Evolutionary conservation across 2,797 vertebrate genomes (phyloP).

Genomic region (Austrolebias charrua): DNA sequence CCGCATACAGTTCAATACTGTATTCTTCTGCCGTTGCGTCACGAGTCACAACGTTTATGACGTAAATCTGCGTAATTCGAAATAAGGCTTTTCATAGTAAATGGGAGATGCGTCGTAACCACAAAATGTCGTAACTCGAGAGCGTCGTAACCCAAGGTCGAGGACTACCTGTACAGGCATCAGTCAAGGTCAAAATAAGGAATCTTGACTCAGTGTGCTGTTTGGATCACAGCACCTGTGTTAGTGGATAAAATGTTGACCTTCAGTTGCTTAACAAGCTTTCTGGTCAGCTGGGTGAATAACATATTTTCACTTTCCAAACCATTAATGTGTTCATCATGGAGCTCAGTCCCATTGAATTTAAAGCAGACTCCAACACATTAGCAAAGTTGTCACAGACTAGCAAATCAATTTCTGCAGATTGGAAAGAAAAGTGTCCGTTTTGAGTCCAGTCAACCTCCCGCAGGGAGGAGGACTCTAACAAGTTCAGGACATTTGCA

Average conservation of each 20-base stretch:
- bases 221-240: constrained; percentile 11
- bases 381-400: constrained; percentile 34
- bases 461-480: constrained; percentile 33
- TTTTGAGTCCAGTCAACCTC: constrained; percentile 38
- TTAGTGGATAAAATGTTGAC: constrained; percentile 24
- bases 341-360: constrained; percentile 18
- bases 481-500: constrained; percentile 62
- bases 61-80: too few relatives aligned
- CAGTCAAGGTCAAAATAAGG: constrained; percentile 33
- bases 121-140: too few relatives aligned
- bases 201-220: constrained; percentile 5
- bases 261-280: constrained; percentile 16
- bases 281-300: constrained; percentile 23
- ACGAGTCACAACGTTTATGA: too few relatives aligned
- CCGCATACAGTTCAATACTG: too few relatives aligned
- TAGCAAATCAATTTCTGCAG: constrained; percentile 34
- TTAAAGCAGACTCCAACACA: constrained; percentile 28
- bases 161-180: too few relatives aligned
- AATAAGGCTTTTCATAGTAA: too few relatives aligned
- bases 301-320: constrained; percentile 20
- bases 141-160: too few relatives aligned
- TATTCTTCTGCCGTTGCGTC: too few relatives aligned
- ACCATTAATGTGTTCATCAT: constrained; percentile 39
- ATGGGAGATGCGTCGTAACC: too few relatives aligned
- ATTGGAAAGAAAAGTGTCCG: constrained; percentile 36